Base-by-base conservation (phyloP, 2,113 vertebrate genomes). In the Lepidothrix coronata region DNA sequence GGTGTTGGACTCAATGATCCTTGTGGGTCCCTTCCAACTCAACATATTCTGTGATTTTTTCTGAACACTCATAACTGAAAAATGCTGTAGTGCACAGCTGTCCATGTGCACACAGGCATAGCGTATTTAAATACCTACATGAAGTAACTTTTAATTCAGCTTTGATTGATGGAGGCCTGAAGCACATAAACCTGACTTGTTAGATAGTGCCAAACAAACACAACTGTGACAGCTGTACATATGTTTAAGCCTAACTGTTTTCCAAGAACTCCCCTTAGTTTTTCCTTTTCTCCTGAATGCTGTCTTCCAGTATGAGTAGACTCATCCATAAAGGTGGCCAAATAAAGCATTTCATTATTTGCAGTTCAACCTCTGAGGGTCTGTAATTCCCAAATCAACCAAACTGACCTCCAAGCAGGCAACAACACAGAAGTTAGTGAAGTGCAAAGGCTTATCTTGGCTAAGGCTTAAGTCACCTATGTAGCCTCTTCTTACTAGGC, bases 161-260 rank as follows among this genome's bases (percentile, higher is more conserved):
- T 93, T 67, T 79, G 65, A 73, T 6, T 52, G 51, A 68, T 1
- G 13, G n/a, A 57, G 22, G 39, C 61, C 35, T 35, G 44, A 67
- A 55, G 66, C 46, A 76, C n/a, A 6, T 15, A 43, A 81, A 31
- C 37, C 54, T 35, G 30, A 68, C 27, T 48, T 55, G 41, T 48
- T 51, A 71, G 51, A 30, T 33, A 66, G 71, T 27, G 61, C 41
- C 61, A 62, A 80, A 57, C 35, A 65, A 23, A 85, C 31, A 4
- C 14, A 79, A 57, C 16, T 0, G 0, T 27, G 61, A 88, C 81
- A 93, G 22, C 62, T 55, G 14, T 30, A 76, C 1, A 0, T 14
- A 30, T 6, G 12, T 66, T 80, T 71, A 67, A 89, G 48, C 27
- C 31, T 33, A 51, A 78, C 0, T 37, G 7, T 25, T 76, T 75